Evolutionary conservation across 2,888 invertebrate genomes (phyloP).

Genomic region (Piscicola geometra): DNA sequence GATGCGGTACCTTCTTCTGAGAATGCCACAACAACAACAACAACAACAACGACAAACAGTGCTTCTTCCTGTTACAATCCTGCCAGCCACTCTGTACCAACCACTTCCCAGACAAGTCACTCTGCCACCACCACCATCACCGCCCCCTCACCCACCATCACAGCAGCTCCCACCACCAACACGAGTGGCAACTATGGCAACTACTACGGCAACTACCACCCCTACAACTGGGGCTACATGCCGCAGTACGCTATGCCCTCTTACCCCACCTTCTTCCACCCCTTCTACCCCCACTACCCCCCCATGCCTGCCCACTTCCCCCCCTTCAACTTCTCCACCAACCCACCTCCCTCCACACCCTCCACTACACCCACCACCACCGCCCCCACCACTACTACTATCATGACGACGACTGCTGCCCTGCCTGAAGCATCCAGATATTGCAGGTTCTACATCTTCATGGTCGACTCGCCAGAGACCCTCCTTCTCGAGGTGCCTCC

Average conservation of each 20-base stretch:
- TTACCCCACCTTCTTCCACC: background rate
- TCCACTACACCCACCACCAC: background rate
- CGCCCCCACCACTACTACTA: background rate
- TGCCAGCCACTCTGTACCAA: background rate
- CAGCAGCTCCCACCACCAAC: background rate
- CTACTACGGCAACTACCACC: background rate
- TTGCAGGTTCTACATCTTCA: conserved; percentile 2
- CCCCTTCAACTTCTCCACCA: background rate
- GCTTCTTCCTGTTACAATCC: background rate
- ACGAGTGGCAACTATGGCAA: background rate
- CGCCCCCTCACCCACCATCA: background rate
- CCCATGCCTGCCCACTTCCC: background rate
- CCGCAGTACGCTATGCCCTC: background rate
- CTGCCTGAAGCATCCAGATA: too few species aligned
- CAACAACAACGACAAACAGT: background rate
- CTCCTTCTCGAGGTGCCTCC: background rate
- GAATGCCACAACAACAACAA: background rate
- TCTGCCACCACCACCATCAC: background rate
- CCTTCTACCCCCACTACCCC: background rate
- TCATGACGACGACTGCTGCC: too few species aligned
- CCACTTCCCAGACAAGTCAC: background rate
- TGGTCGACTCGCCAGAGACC: background rate
- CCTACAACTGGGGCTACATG: conserved; percentile 7
- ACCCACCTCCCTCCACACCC: background rate
- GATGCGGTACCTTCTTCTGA: too few species aligned